Evolutionary conservation across 2,113 vertebrate genomes (phyloP), one percentile per base, ranked within the genome.

Genomic region (Pagrus major): DNA sequence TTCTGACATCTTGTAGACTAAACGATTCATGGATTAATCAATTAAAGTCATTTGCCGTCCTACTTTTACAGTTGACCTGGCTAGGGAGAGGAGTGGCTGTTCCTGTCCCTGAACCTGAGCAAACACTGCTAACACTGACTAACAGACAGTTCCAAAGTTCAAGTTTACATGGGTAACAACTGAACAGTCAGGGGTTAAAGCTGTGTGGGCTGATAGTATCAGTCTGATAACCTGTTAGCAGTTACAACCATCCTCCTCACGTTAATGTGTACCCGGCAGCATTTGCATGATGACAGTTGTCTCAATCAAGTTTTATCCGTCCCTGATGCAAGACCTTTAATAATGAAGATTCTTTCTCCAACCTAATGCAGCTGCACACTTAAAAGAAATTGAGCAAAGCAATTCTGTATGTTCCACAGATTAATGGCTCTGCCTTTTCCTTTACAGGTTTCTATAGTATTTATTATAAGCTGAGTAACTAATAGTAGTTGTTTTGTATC

Each of bases 41-140:
- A n/a, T n/a, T n/a, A n/a, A n/a, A n/a, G n/a, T n/a, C n/a, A n/a
- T n/a, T n/a, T n/a, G n/a, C n/a, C n/a, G n/a, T n/a, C n/a, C n/a
- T n/a, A n/a, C n/a, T n/a, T n/a, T 69, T 65, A 37, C 35, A 35
- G 39, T 18, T 47, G 68, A 54, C 23, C 35, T 37, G 41, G 20
- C 39, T 35, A 42, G 27, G 54, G 4, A 66, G 60, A 76, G 86
- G 80, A 81, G 85, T 61, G 76, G 76, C 80, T 33, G 58, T 9
- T 61, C 21, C 51, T 56, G 78, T 79, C 78, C 73, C 6, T 81
- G 60, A 86, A 85, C 60, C 83, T 73, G 82, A 75, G 64, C 78
- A 91, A 92, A 91, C 85, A 91, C 7, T 21, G 64, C 78, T 90
- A 92, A 91, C 85, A 91, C 7, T 21, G 21, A 35, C 37, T 9